These are phyloP conservation scores for Danio rerio DNA, from an alignment of 2,113 vertebrate species.

Conservation along the genomic window DNA sequence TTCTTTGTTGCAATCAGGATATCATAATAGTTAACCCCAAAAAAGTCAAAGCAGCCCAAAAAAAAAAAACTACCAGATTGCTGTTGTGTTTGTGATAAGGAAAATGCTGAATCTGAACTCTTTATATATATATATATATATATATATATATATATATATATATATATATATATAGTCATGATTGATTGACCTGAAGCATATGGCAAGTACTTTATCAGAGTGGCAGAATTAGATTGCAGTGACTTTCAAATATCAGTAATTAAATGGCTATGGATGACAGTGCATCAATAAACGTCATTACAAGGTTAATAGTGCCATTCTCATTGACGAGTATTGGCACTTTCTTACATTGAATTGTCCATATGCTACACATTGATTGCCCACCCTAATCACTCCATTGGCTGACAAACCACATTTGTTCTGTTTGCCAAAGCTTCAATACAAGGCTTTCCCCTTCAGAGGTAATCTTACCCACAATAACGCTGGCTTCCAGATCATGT, in stretches of 20 bases:
- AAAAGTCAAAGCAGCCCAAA: no score
- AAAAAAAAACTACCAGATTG: no score
- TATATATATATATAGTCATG: no score
- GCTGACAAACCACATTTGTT: conserved; percentile 17
- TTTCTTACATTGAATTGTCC: not conserved
- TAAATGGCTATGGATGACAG: not conserved
- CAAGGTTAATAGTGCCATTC: not conserved
- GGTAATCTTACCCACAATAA: not conserved
- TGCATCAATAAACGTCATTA: not conserved
- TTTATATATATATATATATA: no score
- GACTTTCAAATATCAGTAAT: not conserved
- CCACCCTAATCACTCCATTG: not conserved
- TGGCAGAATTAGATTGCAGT: not conserved
- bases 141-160: no score
- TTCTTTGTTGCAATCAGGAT: no score
- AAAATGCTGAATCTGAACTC: no score
- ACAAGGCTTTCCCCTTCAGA: not conserved
- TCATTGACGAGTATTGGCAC: not conserved
- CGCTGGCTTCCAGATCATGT: not conserved
- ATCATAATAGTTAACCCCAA: no score
- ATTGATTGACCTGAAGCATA: no score
- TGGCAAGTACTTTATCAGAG: not conserved
- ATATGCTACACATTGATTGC: not conserved
- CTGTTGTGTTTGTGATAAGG: no score
- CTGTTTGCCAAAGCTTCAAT: not conserved